A percentile compares a stretch with the other conserved stretches of the same genome.
Evolutionary conservation across 2,113 vertebrate genomes (phyloP).

Genomic region (Chaetodon auriga): DNA sequence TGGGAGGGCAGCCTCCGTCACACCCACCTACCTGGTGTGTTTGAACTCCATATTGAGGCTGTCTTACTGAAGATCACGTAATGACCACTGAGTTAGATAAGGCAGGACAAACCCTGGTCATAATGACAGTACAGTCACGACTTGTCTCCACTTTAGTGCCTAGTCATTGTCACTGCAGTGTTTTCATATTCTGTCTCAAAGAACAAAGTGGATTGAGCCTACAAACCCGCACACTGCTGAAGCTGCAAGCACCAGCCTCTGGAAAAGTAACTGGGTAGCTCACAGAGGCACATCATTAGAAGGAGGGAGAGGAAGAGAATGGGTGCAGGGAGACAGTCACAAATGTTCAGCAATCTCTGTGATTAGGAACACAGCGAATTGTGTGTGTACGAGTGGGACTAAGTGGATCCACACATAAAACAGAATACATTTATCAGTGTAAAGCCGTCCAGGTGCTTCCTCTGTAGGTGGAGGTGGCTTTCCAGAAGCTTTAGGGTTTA

Average conservation of each 20-base stretch:
- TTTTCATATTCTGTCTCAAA: background rate
- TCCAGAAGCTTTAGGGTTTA: background rate
- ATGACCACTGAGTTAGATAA: too few species aligned
- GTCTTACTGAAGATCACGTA: too few species aligned
- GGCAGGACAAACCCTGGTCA: too few species aligned
- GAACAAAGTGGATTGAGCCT: background rate
- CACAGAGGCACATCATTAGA: slow-evolving; percentile 15
- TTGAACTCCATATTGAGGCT: too few species aligned
- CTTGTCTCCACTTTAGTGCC: background rate
- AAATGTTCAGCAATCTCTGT: slow-evolving; percentile 18
- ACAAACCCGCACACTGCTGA: background rate
- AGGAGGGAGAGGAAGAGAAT: slow-evolving; percentile 13
- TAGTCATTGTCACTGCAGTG: background rate
- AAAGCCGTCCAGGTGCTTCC: slow-evolving; percentile 26
- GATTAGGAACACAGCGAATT: slow-evolving; percentile 35
- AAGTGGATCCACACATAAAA: background rate
- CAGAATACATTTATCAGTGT: slow-evolving; percentile 25
- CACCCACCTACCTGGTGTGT: too few species aligned
- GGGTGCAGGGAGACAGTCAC: slow-evolving; percentile 17
- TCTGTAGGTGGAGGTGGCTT: background rate
- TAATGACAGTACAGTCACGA: too few species aligned
- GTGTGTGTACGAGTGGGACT: slow-evolving; percentile 11
- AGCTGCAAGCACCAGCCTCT: background rate
- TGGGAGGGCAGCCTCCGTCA: too few species aligned
- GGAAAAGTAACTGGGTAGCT: background rate